phyloP scores from a whole-genome alignment of 92 coral and sea anemone species.

The Palythoa heliodiscus region DNA sequence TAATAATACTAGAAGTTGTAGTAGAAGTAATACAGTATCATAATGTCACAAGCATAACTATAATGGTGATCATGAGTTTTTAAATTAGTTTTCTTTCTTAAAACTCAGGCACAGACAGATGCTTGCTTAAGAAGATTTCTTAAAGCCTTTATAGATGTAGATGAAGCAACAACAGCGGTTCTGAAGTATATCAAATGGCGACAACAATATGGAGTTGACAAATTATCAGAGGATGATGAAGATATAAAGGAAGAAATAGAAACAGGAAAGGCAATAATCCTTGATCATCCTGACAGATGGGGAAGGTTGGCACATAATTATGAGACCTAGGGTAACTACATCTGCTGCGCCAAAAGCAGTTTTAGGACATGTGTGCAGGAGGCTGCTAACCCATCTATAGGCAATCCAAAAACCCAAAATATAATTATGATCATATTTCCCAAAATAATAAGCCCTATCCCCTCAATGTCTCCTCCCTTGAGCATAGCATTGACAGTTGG shows the following conservation, averaged over 20 bases:
- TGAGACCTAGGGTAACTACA: too few relatives aligned
- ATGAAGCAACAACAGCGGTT: constrained; percentile 78
- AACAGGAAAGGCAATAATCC: constrained; percentile 83
- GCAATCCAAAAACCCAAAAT: too few relatives aligned
- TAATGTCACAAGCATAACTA: neutral
- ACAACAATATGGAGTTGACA: constrained; percentile 91
- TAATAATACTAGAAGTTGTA: too few relatives aligned
- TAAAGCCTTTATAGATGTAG: constrained; percentile 80
- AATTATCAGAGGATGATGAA: constrained; percentile 77
- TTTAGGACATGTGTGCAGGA: too few relatives aligned
- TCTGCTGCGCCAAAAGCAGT: too few relatives aligned
- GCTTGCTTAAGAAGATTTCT: constrained; percentile 92
- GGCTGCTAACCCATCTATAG: too few relatives aligned
- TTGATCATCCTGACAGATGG: constrained; percentile 78
- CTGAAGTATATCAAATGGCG: constrained; percentile 92
- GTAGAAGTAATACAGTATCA: neutral
- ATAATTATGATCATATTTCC: too few relatives aligned
- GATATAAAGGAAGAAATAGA: constrained; percentile 82
- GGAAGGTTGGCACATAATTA: constrained; percentile 81
- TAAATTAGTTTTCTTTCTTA: neutral
- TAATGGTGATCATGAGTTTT: neutral
- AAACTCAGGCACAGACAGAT: constrained; percentile 84
- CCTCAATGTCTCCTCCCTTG: too few relatives aligned
- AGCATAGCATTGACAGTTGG: too few relatives aligned
- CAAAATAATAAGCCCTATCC: too few relatives aligned